Evolutionary conservation across 2,888 invertebrate genomes (phyloP).

Genomic region (Ellobium chinense): DNA sequence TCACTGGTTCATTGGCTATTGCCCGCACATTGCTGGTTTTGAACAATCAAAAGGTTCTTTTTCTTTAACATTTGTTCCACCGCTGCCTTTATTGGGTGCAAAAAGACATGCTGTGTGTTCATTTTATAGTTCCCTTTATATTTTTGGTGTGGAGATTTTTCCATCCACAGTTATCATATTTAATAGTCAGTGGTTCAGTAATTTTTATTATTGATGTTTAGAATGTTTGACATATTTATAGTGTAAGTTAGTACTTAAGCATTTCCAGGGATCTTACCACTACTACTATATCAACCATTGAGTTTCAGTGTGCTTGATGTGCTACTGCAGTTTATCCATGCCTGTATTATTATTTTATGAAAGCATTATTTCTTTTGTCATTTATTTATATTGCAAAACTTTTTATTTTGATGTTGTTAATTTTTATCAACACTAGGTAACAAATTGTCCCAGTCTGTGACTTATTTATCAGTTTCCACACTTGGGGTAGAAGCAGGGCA

Average conservation of each 20-base stretch:
- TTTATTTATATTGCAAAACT: too few relatives aligned
- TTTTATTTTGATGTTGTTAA: too few relatives aligned
- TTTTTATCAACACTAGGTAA: too few relatives aligned
- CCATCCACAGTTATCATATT: neutral
- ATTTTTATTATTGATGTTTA: neutral
- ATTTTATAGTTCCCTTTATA: neutral
- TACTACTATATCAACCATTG: too few relatives aligned
- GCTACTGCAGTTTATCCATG: too few relatives aligned
- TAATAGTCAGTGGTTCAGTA: neutral
- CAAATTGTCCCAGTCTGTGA: too few relatives aligned
- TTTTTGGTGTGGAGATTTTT: neutral
- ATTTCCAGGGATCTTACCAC: too few relatives aligned
- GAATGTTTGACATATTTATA: neutral
- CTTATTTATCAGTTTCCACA: too few relatives aligned
- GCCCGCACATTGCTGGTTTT: neutral
- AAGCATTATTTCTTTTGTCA: too few relatives aligned
- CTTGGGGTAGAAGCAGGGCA: too few relatives aligned
- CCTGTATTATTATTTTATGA: too few relatives aligned
- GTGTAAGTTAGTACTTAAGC: neutral
- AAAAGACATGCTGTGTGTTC: slow-evolving; percentile 14
- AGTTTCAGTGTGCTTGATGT: too few relatives aligned
- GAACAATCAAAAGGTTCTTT: neutral
- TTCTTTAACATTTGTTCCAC: neutral
- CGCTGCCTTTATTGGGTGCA: slow-evolving; percentile 20
- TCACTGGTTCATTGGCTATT: neutral